Evolutionary conservation across 1,140 invertebrate species (phyloP).

Genomic region (Neodiprion lecontei): DNA sequence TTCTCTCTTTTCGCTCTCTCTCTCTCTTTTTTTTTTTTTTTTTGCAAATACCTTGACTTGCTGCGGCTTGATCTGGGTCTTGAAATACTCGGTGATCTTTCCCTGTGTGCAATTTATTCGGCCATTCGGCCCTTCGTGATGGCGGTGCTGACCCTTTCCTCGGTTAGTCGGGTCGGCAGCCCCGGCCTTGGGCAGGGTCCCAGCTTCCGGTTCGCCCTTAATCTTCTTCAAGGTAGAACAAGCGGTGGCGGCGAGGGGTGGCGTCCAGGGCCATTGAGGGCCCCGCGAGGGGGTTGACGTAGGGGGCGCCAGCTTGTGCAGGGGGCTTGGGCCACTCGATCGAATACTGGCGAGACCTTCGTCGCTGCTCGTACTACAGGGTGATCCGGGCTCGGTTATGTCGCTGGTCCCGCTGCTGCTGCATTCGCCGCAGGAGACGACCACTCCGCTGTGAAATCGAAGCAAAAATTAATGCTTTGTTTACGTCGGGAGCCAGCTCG

Average conservation of each 20-base stretch:
- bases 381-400: slow-evolving; percentile 82
- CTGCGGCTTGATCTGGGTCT: slow-evolving; percentile 78
- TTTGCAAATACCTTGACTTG: slow-evolving; percentile 45
- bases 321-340: slow-evolving; percentile 57
- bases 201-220: slow-evolving; percentile 56
- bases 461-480: slow-evolving; percentile 22
- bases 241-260: slow-evolving; percentile 53
- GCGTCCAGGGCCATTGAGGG: slow-evolving; percentile 61
- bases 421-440: slow-evolving; percentile 71
- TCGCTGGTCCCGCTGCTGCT: slow-evolving; percentile 75
- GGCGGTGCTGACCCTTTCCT: slow-evolving; percentile 34
- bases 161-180: slow-evolving; percentile 48
- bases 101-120: slow-evolving; percentile 57
- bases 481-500: neutral
- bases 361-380: slow-evolving; percentile 71
- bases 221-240: slow-evolving; percentile 55
- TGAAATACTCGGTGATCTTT: slow-evolving; percentile 84
- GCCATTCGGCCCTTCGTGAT: slow-evolving; percentile 22
- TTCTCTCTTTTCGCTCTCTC: too few relatives aligned
- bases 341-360: slow-evolving; percentile 53
- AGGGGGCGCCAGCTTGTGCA: slow-evolving; percentile 57
- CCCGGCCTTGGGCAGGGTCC: slow-evolving; percentile 45
- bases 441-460: slow-evolving; percentile 71
- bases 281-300: slow-evolving; percentile 58
- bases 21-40: too few relatives aligned